Evolutionary conservation across 2,888 invertebrate genomes (phyloP).

Genomic region (Stenolophus ochropezus): DNA sequence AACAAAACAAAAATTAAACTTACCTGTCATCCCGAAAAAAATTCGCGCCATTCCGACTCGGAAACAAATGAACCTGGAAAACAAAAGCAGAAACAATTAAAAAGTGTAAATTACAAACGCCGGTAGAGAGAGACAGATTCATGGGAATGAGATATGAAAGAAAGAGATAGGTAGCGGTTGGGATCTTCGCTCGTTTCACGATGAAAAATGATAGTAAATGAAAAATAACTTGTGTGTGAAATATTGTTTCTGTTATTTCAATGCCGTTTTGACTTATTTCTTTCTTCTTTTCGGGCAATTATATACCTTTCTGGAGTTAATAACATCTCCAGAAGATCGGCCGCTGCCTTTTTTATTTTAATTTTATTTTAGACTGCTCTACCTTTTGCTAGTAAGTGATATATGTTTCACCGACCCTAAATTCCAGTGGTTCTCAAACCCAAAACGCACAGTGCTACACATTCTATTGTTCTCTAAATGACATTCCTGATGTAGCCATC

Average conservation of each 20-base stretch:
- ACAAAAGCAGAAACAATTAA: conserved; percentile 72
- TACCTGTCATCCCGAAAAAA: conserved; percentile 53
- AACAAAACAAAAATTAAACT: conserved; percentile 34
- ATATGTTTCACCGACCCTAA: conserved; percentile 33
- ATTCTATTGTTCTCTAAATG: too few relatives aligned
- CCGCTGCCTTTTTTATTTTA: conserved; percentile 46
- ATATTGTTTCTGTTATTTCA: conserved; percentile 69
- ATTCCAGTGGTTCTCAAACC: conserved; percentile 22
- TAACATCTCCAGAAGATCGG: conserved; percentile 62
- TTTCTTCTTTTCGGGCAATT: conserved; percentile 68
- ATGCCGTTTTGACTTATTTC: conserved; percentile 67
- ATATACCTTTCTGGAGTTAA: conserved; percentile 68
- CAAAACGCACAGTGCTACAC: too few relatives aligned
- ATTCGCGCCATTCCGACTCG: conserved; percentile 43
- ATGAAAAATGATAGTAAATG: conserved; percentile 70
- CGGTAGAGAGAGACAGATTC: conserved; percentile 62
- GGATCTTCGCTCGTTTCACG: conserved; percentile 66
- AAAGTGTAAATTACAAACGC: conserved; percentile 72
- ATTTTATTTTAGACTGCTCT: conserved; percentile 34
- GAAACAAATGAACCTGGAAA: conserved; percentile 63
- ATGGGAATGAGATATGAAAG: background rate
- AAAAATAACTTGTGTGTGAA: conserved; percentile 70
- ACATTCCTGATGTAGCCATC: too few relatives aligned
- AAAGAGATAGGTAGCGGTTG: conserved; percentile 40
- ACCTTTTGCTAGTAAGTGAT: conserved; percentile 50